Base-by-base conservation (phyloP, 2,113 vertebrate genomes). In the Tautogolabrus adspersus region DNA sequence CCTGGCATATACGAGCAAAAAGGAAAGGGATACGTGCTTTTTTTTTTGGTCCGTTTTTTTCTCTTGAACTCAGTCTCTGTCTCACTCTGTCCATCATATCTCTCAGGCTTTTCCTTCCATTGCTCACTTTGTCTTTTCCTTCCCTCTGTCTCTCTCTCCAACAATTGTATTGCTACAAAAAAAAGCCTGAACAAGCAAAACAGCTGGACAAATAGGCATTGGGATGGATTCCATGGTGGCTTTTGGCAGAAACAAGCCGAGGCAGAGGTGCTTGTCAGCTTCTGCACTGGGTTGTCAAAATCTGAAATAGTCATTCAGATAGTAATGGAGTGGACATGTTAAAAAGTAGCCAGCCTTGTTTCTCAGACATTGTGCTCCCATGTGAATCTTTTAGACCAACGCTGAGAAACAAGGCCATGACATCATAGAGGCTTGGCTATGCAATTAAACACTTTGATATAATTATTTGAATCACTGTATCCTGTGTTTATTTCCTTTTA, bases 201-300 rank as follows among this genome's bases (percentile, higher is more conserved):
- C 88, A 93, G 88, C 88, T 91, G 88, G 81, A 88, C 75, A 84
- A 92, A 88, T 55, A 82, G 65, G 68, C 52, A 66, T 77, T 84
- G 86, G 85, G 81, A 89, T 78, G 68, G 77, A 88, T 71, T 88
- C 88, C 88, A 70, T 76, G 82, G 72, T 90, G 84, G 81, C 68
- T 92, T 46, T 85, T 92, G 86, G 90, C 86, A 88, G 84, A 46
- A 47, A 44, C 23, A 44, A 42, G 30, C 56, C 69, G 81, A 82
- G 72, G 57, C 78, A 30, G 40, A 81, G 75, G 75, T 87, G 80
- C 75, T 78, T 88, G 82, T 90, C 90, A 87, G 81, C 86, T 84
- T 92, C 87, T 91, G 84, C 77, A 81, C 86, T 58, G 63, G 82
- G 86, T 87, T 92, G 91, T 94, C 89, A 90, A 84, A 93, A 88